Evolutionary conservation across 2,113 vertebrate species (phyloP), one percentile per base, ranked within the genome.

Genomic region (Lamprotornis superbus): DNA sequence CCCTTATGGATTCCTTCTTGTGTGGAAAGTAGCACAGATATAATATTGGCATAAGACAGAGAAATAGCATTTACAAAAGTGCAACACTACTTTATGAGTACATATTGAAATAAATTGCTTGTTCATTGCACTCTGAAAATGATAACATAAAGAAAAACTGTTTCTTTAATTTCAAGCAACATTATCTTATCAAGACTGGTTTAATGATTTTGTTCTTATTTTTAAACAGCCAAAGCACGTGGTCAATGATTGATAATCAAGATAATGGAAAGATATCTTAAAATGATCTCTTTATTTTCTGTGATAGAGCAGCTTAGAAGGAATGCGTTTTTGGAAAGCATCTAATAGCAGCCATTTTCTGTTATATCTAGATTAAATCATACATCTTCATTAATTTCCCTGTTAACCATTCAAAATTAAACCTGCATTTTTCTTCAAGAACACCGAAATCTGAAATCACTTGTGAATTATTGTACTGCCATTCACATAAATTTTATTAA

Each of bases 201-300:
- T 97, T 79, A 94, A 50, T 64, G 64, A 96, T 94, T 97, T 97
- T 97, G 14, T 83, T 97, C n/a, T 94, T 95, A 53, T 57, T 94
- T 97, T 94, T 96, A 95, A 92, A 93, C 79, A 94, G 73, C 40
- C n/a, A 90, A 92, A 89, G n/a, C 37, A 83, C 1, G 2, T 39
- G 56, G 40, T 59, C 88, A 96, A 65, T 94, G 81, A 97, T 94
- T 93, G 94, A 97, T 95, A 95, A 93, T 87, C 64, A 69, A 96
- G 93, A 95, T 93, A 76, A 83, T 33, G 61, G 44, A 93, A 94
- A 94, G 33, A 30, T 86, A 93, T 56, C 55, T 5, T 93, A 70
- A 96, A 97, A 64, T 53, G 31, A 94, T 95, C 15, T 96, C 61
- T 95, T 91, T 37, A 87, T 97, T 97, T 97, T 92, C 89, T 57